Evolutionary conservation across 2,113 vertebrate species (phyloP), one percentile per base, ranked within the genome.

Genomic region (Hippoglossus stenolepis): DNA sequence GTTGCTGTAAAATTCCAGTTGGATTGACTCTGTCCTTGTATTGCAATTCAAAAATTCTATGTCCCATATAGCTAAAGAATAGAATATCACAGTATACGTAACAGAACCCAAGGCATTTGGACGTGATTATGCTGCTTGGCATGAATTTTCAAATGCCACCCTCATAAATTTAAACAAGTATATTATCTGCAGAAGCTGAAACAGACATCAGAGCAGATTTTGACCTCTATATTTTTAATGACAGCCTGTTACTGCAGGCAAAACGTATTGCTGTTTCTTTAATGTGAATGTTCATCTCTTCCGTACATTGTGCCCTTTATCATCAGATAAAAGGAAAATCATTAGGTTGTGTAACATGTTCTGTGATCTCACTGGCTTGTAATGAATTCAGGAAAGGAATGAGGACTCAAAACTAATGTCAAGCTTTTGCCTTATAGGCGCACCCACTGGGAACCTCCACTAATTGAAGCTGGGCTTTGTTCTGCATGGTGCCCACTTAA

Each of bases 381-480:
- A 85, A 85, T 83, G 65, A 83, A 68, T 83, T 79, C 7, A 1
- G 59, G 51, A 71, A 74, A 76, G 47, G 31, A 75, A 66, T 56
- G 61, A 53, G 70, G 64, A 70, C 70, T 77, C 68, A 72, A 47
- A 80, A 70, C 67, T 20, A 60, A 70, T 76, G 74, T 65, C 43
- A 64, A 83, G 79, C 74, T 31, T 73, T 76, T 70, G 71, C 83
- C 85, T 83, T 83, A 68, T 71, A 89, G 80, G 80, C 77, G 65
- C 82, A 79, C 77, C 79, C 80, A 79, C 80, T 72, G 82, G 77
- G 77, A 81, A 79, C 83, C 80, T 70, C 73, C 17, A 75, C 82
- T 89, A 85, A 87, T 87, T 87, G 85, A 84, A 75, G 82, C 49
- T 64, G 47, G 80, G 69, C 83, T 89, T 87, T 84, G 86, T 87